Percentiles rank a stretch among this genome's conserved stretches.
phyloP scores from a whole-genome alignment of 2,888 invertebrate species.

The Tupiocoris notatus region DNA sequence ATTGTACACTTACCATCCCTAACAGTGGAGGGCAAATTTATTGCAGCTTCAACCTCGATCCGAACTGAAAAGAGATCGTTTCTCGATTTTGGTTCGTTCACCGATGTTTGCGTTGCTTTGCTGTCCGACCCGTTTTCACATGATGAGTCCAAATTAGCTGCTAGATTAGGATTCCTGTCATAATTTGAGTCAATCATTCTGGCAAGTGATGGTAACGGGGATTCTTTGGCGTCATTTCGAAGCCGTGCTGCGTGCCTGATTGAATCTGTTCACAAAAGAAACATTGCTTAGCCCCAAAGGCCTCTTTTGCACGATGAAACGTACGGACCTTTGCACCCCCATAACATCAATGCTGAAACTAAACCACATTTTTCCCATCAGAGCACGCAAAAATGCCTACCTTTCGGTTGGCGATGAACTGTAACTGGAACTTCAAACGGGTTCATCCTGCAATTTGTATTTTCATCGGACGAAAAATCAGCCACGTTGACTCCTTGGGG shows the following conservation, averaged over 20 bases:
- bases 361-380: background rate
- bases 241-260: background rate
- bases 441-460: background rate
- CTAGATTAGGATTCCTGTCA: no score
- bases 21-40: conserved; percentile 2
- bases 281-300: no score
- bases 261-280: background rate
- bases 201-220: conserved; percentile 17
- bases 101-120: conserved; percentile 37
- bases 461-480: conserved; percentile 20
- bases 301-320: no score
- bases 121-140: conserved; percentile 28
- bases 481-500: conserved; percentile 15
- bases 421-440: conserved; percentile 22
- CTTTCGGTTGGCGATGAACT: conserved; percentile 12
- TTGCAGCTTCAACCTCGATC: conserved; percentile 29
- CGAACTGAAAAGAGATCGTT: conserved; percentile 25
- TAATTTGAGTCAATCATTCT: conserved; percentile 15
- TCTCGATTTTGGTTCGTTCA: background rate
- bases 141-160: conserved; percentile 3
- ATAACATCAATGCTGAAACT: no score
- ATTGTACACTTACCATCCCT: conserved; percentile 17
- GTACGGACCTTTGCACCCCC: no score
- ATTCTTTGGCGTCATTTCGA: background rate
- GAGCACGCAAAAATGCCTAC: background rate